Percentiles rank a stretch among this genome's conserved stretches.
phyloP scores from a whole-genome alignment of 2,113 vertebrate genomes.

The Lepidothrix coronata region DNA sequence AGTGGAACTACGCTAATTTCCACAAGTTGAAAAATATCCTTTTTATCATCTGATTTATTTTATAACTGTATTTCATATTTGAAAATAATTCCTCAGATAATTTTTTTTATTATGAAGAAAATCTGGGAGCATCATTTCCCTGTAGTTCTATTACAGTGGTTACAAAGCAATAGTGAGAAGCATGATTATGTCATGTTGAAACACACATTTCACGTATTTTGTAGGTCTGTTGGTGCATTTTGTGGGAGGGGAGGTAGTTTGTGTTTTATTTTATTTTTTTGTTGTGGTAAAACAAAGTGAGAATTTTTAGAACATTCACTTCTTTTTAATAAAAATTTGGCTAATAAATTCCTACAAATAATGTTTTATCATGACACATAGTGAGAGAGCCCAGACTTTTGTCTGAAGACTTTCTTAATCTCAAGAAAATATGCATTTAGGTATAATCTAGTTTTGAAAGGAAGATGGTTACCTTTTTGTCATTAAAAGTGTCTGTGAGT shows the following conservation, averaged over 20 bases:
- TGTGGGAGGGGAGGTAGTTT: fast-evolving
- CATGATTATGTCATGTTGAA: neutral
- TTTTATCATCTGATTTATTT: neutral
- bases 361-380: fast-evolving
- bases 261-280: neutral
- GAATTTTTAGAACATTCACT: neutral
- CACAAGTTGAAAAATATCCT: neutral
- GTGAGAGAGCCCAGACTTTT: neutral
- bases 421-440: neutral
- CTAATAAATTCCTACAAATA: neutral
- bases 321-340: neutral
- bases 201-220: neutral
- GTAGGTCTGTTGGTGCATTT: neutral
- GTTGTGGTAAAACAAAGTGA: neutral
- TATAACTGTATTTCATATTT: neutral
- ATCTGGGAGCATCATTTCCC: fast-evolving
- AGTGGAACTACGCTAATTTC: neutral
- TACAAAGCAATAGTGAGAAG: neutral
- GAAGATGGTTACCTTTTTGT: neutral
- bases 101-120: neutral
- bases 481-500: neutral
- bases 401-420: neutral
- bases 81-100: neutral
- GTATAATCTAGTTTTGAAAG: neutral
- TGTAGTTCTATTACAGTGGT: neutral